Evolutionary conservation across 2,797 vertebrate genomes (phyloP).

Genomic region (Cryptoprocta ferox): DNA sequence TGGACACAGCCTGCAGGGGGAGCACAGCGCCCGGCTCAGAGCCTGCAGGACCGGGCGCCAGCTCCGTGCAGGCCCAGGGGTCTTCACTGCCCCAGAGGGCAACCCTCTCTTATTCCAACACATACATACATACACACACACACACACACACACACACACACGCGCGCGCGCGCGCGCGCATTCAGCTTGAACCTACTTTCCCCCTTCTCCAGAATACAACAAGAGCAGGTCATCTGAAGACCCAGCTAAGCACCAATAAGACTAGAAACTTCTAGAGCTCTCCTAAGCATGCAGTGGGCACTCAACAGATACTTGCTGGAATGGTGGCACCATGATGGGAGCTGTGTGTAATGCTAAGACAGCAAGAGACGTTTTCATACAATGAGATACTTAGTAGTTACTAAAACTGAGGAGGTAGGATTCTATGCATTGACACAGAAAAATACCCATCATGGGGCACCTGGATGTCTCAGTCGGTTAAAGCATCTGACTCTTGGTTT

Average conservation of each 20-base stretch:
- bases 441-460: neutral
- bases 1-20: conserved; percentile 94
- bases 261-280: neutral
- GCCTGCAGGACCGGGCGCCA: neutral
- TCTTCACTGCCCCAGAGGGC: neutral
- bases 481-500: too few relatives aligned
- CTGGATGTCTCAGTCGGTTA: too few relatives aligned
- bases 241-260: neutral
- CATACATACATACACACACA: neutral
- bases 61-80: rapidly evolving
- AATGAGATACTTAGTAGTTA: neutral
- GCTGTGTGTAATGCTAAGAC: neutral
- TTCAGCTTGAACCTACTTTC: neutral
- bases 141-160: neutral
- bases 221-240: neutral
- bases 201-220: neutral
- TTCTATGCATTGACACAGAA: neutral
- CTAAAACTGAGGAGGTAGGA: neutral
- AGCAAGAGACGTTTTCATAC: neutral
- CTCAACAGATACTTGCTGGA: neutral
- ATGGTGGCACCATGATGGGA: neutral
- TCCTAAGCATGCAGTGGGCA: neutral
- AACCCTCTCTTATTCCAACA: neutral
- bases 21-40: neutral
- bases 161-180: neutral